phyloP scores from a whole-genome alignment of 2,113 vertebrate genomes.

The Antennarius striatus region DNA sequence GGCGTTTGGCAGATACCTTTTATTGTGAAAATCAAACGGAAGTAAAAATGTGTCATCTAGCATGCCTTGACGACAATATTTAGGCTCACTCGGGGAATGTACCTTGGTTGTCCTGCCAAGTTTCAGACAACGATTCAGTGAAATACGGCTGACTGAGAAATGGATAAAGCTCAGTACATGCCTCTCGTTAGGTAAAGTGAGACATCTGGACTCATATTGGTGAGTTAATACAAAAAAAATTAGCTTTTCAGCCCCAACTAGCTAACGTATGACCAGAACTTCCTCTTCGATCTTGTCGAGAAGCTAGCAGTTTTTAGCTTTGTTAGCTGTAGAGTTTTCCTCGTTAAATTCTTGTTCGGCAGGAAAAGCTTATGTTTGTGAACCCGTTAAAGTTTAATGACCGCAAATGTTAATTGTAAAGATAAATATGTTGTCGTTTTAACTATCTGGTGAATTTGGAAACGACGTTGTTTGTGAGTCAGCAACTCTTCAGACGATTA shows the following conservation, averaged over 20 bases:
- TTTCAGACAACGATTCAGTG: slow-evolving; percentile 39
- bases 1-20: background rate
- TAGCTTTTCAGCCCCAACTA: background rate
- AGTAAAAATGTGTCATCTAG: background rate
- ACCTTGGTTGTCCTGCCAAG: slow-evolving; percentile 39
- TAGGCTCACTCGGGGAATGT: slow-evolving; percentile 42
- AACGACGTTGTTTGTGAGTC: background rate
- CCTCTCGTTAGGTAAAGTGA: slow-evolving; percentile 16
- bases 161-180: background rate
- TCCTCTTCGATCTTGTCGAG: slow-evolving; percentile 39
- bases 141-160: background rate
- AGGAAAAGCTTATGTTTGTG: background rate
- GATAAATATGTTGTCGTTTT: background rate
- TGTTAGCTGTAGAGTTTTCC: slow-evolving; percentile 39
- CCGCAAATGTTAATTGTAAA: background rate
- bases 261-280: slow-evolving; percentile 46
- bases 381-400: background rate
- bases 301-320: slow-evolving; percentile 57
- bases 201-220: background rate
- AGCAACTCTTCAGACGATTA: slow-evolving; percentile 36
- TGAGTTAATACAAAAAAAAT: slow-evolving; percentile 2
- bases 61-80: background rate
- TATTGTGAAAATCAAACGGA: background rate
- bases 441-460: background rate
- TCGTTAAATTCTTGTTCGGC: background rate